phyloP scores from a whole-genome alignment of 35 echinoderm and acorn worm species.

The Ophioderma brevispina region DNA sequence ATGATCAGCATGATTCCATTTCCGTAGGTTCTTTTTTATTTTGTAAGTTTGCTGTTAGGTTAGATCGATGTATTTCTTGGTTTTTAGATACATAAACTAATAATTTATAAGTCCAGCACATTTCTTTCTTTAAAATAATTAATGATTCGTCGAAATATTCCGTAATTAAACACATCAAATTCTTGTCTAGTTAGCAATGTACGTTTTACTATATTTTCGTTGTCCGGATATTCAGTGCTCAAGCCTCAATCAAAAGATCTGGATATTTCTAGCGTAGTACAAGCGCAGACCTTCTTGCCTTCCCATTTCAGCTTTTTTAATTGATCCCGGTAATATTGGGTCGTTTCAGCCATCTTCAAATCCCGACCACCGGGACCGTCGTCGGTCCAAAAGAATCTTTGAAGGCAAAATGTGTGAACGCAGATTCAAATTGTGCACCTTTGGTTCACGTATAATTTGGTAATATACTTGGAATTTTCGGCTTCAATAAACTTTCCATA shows the following conservation, averaged over 20 bases:
- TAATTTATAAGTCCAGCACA: conserved; percentile 65
- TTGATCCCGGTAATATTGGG: conserved; percentile 46
- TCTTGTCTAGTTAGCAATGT: conserved; percentile 47
- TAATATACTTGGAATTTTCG: conserved; percentile 81
- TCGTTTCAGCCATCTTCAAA: conserved; percentile 9
- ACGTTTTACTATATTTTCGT: conserved; percentile 10
- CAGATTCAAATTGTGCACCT: conserved; percentile 88
- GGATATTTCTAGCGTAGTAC: conserved; percentile 63
- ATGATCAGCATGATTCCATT: conserved; percentile 54
- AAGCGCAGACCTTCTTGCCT: conserved; percentile 29
- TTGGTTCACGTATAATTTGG: conserved; percentile 84
- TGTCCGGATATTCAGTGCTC: conserved; percentile 33
- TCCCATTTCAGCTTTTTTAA: conserved; percentile 53
- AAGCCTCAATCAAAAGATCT: conserved; percentile 70
- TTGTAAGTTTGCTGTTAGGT: not conserved
- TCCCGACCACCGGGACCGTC: not conserved
- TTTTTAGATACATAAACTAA: conserved; percentile 76
- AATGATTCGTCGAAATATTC: conserved; percentile 82
- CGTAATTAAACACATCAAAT: conserved; percentile 50
- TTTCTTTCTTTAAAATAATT: conserved; percentile 48
- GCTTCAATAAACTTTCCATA: conserved; percentile 62
- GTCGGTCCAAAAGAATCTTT: conserved; percentile 22
- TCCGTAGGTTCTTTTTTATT: conserved; percentile 44
- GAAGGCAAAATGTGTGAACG: conserved; percentile 68
- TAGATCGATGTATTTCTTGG: conserved; percentile 15